Base-by-base conservation (phyloP, 2,797 vertebrate genomes). In the Petrocephalus schoutedeni region DNA sequence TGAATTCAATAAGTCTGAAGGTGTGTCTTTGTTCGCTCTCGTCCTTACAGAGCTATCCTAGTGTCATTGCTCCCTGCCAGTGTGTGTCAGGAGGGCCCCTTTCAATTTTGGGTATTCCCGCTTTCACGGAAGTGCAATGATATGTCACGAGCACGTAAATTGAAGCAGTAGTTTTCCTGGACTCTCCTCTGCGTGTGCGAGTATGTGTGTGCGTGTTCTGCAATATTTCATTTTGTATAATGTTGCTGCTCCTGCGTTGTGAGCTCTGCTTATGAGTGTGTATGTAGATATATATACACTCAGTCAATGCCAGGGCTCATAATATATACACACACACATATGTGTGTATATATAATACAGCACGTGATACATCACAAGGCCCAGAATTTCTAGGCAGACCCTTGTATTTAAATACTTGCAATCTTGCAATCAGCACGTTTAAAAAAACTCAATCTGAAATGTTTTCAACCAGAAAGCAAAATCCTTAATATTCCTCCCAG, bases 1-100 rank as follows among this genome's bases (percentile, higher is more conserved):
- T 59, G 54, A 85, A 85, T 85, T 85, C 53, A 85, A 85, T 85
- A 85, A 57, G 53, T 32, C n/a, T 57, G 54, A 85, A 36, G 23
- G 84, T 57, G 53, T 85, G 54, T 57, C 12, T 85, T 85, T 85
- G 58, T 23, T 87, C 53, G 23, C 74, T 19, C 21, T 61, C 36
- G 3, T 16, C 14, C 23, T 58, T 28, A 36, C 54, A 23, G 21
- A 49, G 49, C 5, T 7, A 21, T 87, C 49, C 28, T 19, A 87
- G 53, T n/a, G 41, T 36, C 84, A 23, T 51, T 6, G 53, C 23
- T 61, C 58, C n/a, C 36, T n/a, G 36, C 58, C 36, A 45, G 19
- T 36, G 51, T 49, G 57, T 49, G 57, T 64, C 57, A 36, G 16
- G 36, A 45, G 57, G 86, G 49, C 28, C 23, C 9, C 54, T 85